Conservation (phyloP, 2,888 invertebrate species). For the Strigamia crassipes region DNA sequence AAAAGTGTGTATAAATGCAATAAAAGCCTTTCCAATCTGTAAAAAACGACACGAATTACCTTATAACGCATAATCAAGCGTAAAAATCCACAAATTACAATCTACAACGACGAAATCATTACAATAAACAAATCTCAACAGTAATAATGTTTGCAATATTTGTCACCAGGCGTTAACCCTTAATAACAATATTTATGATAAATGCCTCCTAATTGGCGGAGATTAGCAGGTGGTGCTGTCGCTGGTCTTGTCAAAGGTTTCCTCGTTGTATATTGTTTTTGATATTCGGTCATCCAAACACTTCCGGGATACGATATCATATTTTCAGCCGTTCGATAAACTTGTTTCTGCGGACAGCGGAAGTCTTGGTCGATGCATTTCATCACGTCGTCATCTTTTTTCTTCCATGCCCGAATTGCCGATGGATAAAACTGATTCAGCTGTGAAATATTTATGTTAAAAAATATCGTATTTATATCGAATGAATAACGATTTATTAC, state of each 20-base stretch:
- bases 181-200: constrained; percentile 36
- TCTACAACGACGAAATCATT: background rate
- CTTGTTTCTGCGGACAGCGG: background rate
- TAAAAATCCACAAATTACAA: background rate
- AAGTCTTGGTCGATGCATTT: background rate
- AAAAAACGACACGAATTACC: background rate
- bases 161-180: background rate
- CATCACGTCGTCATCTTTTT: background rate
- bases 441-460: background rate
- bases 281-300: constrained; percentile 47
- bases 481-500: background rate
- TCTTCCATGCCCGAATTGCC: constrained; percentile 42
- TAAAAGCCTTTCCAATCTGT: background rate
- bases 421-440: constrained; percentile 41
- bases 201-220: background rate
- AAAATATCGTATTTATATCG: too few relatives aligned
- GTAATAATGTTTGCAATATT: background rate
- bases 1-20: background rate
- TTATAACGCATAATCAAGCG: too few relatives aligned
- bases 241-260: background rate
- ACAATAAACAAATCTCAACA: background rate
- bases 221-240: constrained; percentile 38
- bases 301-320: background rate
- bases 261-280: constrained; percentile 24
- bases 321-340: background rate